Evolutionary conservation across 2,888 invertebrate genomes (phyloP).

Genomic region (Punctoribates punctum): DNA sequence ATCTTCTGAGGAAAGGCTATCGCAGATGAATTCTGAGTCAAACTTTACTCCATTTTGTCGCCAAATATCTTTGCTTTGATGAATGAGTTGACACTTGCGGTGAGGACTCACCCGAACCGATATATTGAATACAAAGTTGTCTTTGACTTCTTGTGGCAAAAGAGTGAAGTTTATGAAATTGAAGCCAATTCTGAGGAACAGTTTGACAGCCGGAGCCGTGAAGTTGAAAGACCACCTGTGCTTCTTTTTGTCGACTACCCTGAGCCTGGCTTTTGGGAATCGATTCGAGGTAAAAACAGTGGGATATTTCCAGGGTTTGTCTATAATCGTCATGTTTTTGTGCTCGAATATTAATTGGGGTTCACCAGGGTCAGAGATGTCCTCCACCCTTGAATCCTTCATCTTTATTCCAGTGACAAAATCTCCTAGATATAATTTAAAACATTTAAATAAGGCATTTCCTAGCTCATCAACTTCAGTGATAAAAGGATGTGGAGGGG

Average conservation of each 20-base stretch:
- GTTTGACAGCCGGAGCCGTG: slow-evolving; percentile 26
- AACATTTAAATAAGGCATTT: no score
- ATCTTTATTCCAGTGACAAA: slow-evolving; percentile 19
- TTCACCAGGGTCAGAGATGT: slow-evolving; percentile 17
- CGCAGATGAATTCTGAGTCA: slow-evolving; percentile 38
- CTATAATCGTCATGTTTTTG: slow-evolving; percentile 26
- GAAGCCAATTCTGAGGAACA: slow-evolving; percentile 37
- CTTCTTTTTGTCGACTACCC: slow-evolving; percentile 17
- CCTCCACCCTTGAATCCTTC: slow-evolving; percentile 32
- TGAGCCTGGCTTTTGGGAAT: slow-evolving; percentile 8
- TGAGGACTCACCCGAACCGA: slow-evolving; percentile 31
- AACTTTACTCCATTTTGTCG: slow-evolving; percentile 24
- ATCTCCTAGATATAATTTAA: slow-evolving; percentile 41
- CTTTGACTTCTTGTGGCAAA: not conserved
- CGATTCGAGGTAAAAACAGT: slow-evolving; percentile 39
- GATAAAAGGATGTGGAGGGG: no score
- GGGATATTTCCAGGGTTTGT: slow-evolving; percentile 29
- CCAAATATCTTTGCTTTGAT: slow-evolving; percentile 40
- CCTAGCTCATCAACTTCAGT: no score
- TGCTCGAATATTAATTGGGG: slow-evolving; percentile 26
- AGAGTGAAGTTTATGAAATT: slow-evolving; percentile 41
- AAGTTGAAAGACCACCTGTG: slow-evolving; percentile 38
- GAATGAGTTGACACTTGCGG: slow-evolving; percentile 25
- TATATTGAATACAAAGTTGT: slow-evolving; percentile 24
- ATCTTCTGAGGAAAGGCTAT: not conserved